These are phyloP conservation scores for Galemys pyrenaicus DNA, from an alignment of 2,113 vertebrate species.

Conservation along the genomic window DNA sequence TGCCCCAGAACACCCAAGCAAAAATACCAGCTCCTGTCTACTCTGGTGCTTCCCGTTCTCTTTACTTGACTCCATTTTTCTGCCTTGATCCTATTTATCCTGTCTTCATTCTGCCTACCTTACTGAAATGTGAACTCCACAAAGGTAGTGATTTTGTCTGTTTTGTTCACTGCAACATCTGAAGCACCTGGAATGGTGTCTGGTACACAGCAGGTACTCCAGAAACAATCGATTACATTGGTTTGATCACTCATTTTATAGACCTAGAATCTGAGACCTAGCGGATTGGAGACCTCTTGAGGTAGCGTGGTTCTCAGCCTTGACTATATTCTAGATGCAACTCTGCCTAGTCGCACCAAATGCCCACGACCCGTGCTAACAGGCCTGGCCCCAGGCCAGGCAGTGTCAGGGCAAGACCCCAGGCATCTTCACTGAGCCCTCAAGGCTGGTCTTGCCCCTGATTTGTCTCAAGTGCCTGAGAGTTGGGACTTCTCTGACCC, in stretches of 20 bases:
- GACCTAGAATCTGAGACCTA: background rate
- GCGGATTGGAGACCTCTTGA: background rate
- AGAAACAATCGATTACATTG: background rate
- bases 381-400: background rate
- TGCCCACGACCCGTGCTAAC: background rate
- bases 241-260: background rate
- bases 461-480: background rate
- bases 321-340: background rate
- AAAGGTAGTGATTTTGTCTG: too few species aligned
- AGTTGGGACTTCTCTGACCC: background rate
- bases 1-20: background rate
- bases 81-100: too few species aligned
- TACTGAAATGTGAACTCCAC: background rate
- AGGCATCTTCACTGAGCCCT: background rate
- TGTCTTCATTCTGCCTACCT: background rate
- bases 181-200: background rate
- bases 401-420: background rate
- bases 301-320: background rate
- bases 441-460: background rate
- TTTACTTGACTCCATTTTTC: background rate
- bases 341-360: background rate
- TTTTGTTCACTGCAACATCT: background rate
- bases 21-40: background rate
- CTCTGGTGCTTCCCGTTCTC: background rate
- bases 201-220: accelerated